Evolutionary conservation across 2,888 invertebrate species (phyloP).

Genomic region (Patella depressa): DNA sequence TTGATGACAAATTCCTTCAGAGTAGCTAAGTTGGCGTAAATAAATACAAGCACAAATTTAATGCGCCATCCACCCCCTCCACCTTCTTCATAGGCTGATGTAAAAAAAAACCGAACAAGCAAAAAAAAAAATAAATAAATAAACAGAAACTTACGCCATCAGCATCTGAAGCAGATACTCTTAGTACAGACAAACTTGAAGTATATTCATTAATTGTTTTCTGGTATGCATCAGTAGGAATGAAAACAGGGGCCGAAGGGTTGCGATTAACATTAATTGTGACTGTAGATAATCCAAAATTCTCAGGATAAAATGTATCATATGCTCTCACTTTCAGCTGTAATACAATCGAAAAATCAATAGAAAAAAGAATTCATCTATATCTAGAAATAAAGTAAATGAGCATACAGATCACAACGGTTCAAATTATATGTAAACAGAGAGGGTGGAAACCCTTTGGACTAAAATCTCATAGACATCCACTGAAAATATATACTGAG

Average conservation of each 20-base stretch:
- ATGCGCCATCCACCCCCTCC: no score
- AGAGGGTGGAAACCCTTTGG: no score
- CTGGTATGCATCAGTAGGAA: constrained; percentile 29
- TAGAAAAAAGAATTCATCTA: no score
- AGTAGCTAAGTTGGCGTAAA: no score
- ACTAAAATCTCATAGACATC: no score
- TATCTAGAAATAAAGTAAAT: no score
- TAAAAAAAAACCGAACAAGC: neutral
- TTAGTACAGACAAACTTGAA: constrained; percentile 42
- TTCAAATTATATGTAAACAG: no score
- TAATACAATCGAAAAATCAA: constrained; percentile 12
- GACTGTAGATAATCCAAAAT: constrained; percentile 47
- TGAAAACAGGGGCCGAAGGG: constrained; percentile 80
- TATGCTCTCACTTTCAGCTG: constrained; percentile 58
- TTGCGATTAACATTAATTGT: constrained; percentile 59
- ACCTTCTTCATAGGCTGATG: neutral
- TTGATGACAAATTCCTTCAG: no score
- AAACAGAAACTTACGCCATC: constrained; percentile 40
- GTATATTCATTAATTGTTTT: constrained; percentile 45
- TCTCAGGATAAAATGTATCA: constrained; percentile 57
- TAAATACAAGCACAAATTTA: no score
- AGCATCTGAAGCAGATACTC: constrained; percentile 49
- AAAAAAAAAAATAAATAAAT: neutral
- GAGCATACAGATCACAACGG: no score
- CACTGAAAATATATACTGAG: no score